Base-by-base conservation (phyloP, 1,140 invertebrate genomes). In the Druon quercuslanigerum region DNA sequence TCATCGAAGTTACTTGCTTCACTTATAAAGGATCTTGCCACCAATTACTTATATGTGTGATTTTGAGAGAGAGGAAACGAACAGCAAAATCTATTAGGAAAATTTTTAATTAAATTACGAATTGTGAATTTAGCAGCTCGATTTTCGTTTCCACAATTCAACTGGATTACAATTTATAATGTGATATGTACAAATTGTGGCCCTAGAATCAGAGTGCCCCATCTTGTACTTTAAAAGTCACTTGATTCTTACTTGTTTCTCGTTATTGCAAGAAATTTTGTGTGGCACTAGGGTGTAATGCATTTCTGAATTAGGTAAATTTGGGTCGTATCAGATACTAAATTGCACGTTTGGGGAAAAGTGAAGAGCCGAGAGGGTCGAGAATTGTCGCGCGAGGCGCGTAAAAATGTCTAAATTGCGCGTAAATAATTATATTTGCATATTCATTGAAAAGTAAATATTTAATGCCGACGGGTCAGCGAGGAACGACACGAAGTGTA, bases 391-490 rank as follows among this genome's bases (percentile, higher is more conserved):
- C 79, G 84, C 80, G 81, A 71, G 77, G 77, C 81, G 88, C 84
- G 88, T 88, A 91, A 91, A 91, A 91, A 91, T 87, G 87, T 85
- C 87, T 87, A 90, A 91, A 91, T 90, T 90, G 89, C 88, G 89
- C 88, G 87, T 91, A 90, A 91, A 91, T 91, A 91, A 91, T 91
- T 90, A 90, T 90, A 90, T 92, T 92, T 91, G 89, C 91, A 92
- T 92, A 92, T 92, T 92, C 90, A 92, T 92, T 89, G 87, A 88
- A 91, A 91, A 86, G 90, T 91, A 91, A 92, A 92, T 91, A 92
- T 91, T 91, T 91, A 92, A 91, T 87, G 83, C 81, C 72, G 77
- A 75, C 70, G 79, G 73, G 81, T 82, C 79, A 77, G 78, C 77
- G 79, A 83, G 85, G 85, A 84, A 79, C 80, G 78, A 86, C 80